Evolutionary conservation across 2,797 vertebrate species (phyloP).

Genomic region (Coranthus polyacanthus): DNA sequence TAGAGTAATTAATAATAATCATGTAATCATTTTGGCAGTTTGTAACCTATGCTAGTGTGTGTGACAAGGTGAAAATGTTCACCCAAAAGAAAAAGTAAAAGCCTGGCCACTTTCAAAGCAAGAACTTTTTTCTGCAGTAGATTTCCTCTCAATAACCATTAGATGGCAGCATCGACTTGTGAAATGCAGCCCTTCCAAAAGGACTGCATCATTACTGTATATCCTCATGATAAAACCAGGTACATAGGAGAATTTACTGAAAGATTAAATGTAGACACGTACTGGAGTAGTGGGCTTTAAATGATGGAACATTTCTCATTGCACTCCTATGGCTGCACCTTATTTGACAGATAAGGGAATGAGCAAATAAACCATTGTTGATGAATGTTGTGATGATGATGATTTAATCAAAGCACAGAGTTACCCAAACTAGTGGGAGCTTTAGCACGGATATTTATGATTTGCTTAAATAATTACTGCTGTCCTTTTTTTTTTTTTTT

Average conservation of each 20-base stretch:
- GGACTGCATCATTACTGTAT: constrained; percentile 19
- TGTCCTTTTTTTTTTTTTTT: not conserved
- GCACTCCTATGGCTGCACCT: not conserved
- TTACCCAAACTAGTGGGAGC: not conserved
- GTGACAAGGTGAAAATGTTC: not conserved
- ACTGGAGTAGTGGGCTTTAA: constrained; percentile 17
- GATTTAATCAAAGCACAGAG: constrained; percentile 8
- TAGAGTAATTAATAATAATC: constrained; percentile 1
- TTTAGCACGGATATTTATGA: not conserved
- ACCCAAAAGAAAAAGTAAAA: not conserved
- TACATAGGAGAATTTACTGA: constrained; percentile 34
- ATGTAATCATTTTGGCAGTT: not conserved
- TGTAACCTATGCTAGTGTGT: not conserved
- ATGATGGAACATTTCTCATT: constrained; percentile 23
- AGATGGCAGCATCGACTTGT: constrained; percentile 84
- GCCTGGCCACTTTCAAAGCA: not conserved
- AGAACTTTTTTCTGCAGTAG: constrained; percentile 12
- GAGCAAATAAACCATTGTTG: not conserved
- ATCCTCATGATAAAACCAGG: constrained; percentile 30
- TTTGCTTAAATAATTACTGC: not conserved
- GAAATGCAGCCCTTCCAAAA: constrained; percentile 21
- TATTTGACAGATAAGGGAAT: constrained; percentile 24
- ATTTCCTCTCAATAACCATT: constrained; percentile 57
- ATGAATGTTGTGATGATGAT: constrained; percentile 3
- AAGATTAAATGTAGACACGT: constrained; percentile 27